Evolutionary conservation across 2,888 invertebrate genomes (phyloP).

Genomic region (Clivina fossor): DNA sequence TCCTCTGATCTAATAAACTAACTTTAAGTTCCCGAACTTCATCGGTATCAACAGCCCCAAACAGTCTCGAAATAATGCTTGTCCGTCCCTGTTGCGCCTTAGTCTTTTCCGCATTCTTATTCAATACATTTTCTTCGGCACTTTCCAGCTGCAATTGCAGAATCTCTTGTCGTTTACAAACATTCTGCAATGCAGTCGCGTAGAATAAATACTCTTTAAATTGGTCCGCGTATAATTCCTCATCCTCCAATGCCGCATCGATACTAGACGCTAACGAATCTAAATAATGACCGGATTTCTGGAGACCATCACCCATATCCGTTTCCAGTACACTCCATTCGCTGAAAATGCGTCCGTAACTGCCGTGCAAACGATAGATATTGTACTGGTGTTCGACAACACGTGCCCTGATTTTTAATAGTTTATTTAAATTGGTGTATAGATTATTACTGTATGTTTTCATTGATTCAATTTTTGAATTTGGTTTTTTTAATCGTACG

Average conservation of each 20-base stretch:
- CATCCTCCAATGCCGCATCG: conserved; percentile 76
- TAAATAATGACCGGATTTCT: conserved; percentile 67
- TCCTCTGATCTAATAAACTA: conserved; percentile 66
- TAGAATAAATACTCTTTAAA: conserved; percentile 81
- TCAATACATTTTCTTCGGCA: conserved; percentile 61
- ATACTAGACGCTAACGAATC: conserved; percentile 60
- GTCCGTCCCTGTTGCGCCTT: conserved; percentile 68
- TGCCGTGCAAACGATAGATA: conserved; percentile 76
- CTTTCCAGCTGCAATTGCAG: conserved; percentile 72
- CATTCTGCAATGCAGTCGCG: conserved; percentile 71
- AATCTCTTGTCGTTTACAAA: conserved; percentile 73
- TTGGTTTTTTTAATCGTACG: conserved; percentile 71
- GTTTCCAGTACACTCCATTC: conserved; percentile 85
- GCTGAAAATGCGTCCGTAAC: conserved; percentile 79
- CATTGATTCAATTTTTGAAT: conserved; percentile 71
- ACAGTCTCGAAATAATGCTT: conserved; percentile 71
- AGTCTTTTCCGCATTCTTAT: conserved; percentile 58
- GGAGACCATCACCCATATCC: conserved; percentile 77
- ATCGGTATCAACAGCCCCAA: conserved; percentile 75
- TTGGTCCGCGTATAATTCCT: conserved; percentile 80
- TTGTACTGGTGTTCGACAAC: conserved; percentile 76
- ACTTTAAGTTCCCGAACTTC: conserved; percentile 73
- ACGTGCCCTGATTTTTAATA: conserved; percentile 64
- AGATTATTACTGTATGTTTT: conserved; percentile 75
- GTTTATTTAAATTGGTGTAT: conserved; percentile 63